A percentile compares a stretch with the other conserved stretches of the same genome.
Conservation (phyloP, 2,888 invertebrate species). For the Trichopria drosophilae region DNA sequence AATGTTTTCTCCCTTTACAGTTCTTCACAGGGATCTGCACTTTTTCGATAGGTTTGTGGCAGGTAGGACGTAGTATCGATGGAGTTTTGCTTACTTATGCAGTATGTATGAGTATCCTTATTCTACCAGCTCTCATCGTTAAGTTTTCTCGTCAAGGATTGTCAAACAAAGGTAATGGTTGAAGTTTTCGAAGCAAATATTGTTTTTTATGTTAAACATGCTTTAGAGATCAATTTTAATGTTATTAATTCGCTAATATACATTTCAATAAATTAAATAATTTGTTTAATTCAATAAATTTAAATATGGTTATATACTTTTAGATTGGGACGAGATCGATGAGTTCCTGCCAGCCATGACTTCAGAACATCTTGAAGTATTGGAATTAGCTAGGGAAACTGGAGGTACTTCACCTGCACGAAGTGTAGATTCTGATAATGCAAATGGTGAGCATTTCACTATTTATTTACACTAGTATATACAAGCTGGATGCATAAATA, state of each 20-base stretch:
- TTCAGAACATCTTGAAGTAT: constrained; percentile 54
- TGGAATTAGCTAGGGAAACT: constrained; percentile 54
- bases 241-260: too few relatives aligned
- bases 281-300: not conserved
- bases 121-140: constrained; percentile 47
- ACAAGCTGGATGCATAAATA: too few relatives aligned
- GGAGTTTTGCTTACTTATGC: constrained; percentile 47
- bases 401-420: constrained; percentile 53
- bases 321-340: constrained; percentile 58
- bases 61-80: constrained; percentile 48
- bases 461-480: constrained; percentile 7
- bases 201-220: too few relatives aligned
- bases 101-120: constrained; percentile 49
- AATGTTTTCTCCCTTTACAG: constrained; percentile 38
- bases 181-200: too few relatives aligned
- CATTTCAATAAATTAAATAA: too few relatives aligned
- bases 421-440: constrained; percentile 44
- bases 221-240: too few relatives aligned
- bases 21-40: constrained; percentile 50
- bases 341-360: constrained; percentile 56
- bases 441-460: constrained; percentile 40
- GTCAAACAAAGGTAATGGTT: constrained; percentile 49
- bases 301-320: not conserved
- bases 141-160: constrained; percentile 44
- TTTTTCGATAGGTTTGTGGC: constrained; percentile 48